phyloP scores from a whole-genome alignment of 2,888 invertebrate species.

The Ochlodes sylvanus region DNA sequence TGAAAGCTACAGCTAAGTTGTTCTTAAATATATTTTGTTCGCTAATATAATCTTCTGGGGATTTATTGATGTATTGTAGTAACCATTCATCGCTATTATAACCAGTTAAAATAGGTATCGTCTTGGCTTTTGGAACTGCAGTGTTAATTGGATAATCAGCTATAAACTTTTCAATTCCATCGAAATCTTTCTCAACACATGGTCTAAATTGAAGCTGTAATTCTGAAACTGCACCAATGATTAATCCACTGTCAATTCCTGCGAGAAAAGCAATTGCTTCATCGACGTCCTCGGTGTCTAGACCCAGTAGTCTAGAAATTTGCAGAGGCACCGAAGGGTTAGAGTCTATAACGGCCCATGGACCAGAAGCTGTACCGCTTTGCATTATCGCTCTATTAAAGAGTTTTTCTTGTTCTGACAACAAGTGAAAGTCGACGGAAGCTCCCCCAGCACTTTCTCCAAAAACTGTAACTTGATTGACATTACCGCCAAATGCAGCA shows the following conservation, averaged over 20 bases:
- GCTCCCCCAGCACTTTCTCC: slow-evolving; percentile 53
- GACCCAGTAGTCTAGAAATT: slow-evolving; percentile 48
- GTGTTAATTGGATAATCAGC: slow-evolving; percentile 52
- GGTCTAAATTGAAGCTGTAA: slow-evolving; percentile 35
- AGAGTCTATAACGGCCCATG: slow-evolving; percentile 41
- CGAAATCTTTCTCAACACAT: slow-evolving; percentile 42
- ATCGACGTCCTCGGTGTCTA: slow-evolving; percentile 43
- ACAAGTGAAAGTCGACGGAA: slow-evolving; percentile 49
- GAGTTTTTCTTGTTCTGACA: slow-evolving; percentile 47
- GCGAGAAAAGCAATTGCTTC: slow-evolving; percentile 47
- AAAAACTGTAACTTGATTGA: slow-evolving; percentile 49
- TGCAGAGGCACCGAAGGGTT: slow-evolving; percentile 43
- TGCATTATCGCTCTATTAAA: slow-evolving; percentile 51
- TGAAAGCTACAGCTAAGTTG: not conserved
- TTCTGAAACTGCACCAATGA: slow-evolving; percentile 38
- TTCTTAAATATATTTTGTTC: not conserved
- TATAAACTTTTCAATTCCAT: slow-evolving; percentile 44
- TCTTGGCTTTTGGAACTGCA: slow-evolving; percentile 50
- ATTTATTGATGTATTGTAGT: slow-evolving; percentile 38
- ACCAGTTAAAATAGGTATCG: slow-evolving; percentile 59
- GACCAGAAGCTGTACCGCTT: slow-evolving; percentile 46
- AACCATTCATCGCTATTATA: slow-evolving; percentile 55
- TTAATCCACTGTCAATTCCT: slow-evolving; percentile 23
- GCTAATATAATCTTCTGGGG: slow-evolving; percentile 3
- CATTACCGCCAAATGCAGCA: slow-evolving; percentile 52